Conservation (phyloP, 2,797 vertebrate species). For the Rhyacichthys aspro region DNA sequence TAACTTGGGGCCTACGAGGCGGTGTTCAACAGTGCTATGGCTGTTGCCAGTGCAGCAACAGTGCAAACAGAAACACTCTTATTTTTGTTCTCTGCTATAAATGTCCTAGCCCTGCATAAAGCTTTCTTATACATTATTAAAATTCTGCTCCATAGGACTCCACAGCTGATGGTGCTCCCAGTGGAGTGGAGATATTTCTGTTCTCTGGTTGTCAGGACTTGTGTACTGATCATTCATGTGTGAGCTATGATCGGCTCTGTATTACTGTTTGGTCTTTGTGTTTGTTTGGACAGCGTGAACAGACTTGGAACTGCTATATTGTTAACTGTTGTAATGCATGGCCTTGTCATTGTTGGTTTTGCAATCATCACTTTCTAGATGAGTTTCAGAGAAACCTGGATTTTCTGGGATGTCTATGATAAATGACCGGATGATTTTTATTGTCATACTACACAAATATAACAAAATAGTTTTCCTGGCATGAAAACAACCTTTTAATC, state of each 20-base stretch:
- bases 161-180: not conserved
- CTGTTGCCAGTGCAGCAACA: not conserved
- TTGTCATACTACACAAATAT: no score
- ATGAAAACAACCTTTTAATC: no score
- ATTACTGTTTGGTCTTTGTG: not conserved
- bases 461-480: no score
- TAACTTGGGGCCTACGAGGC: not conserved
- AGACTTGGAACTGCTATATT: not conserved
- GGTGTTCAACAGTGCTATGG: not conserved
- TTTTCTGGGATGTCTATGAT: no score
- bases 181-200: not conserved
- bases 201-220: not conserved
- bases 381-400: no score
- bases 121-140: slow-evolving; percentile 10
- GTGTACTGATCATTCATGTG: slow-evolving; percentile 8
- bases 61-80: slow-evolving; percentile 6
- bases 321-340: no score
- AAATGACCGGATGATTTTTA: no score
- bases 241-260: not conserved
- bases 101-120: slow-evolving; percentile 2
- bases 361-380: no score
- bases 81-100: slow-evolving; percentile 12
- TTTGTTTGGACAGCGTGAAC: slow-evolving; percentile 6
- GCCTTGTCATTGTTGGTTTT: no score
- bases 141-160: slow-evolving; percentile 10